Evolutionary conservation across 2,113 vertebrate genomes (phyloP).

Genomic region (Grammomys dolichurus): DNA sequence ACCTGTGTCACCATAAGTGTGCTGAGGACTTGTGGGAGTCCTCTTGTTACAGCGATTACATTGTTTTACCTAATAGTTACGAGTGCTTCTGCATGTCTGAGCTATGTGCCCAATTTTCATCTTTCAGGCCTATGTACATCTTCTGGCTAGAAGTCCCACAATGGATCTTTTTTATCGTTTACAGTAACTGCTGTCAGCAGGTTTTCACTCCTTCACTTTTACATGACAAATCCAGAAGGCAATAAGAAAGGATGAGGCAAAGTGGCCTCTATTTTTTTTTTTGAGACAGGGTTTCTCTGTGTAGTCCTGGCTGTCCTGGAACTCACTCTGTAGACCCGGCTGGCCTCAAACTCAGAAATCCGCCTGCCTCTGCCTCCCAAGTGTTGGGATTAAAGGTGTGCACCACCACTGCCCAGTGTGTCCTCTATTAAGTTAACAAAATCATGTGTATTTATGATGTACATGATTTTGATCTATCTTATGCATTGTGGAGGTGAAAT

Average conservation of each 20-base stretch:
- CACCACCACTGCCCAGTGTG: too few relatives aligned
- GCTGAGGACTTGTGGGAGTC: conserved; percentile 11
- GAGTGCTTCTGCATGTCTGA: conserved; percentile 5
- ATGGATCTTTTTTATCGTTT: background rate
- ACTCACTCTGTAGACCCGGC: too few relatives aligned
- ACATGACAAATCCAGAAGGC: conserved; percentile 22
- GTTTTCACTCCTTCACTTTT: conserved; percentile 36
- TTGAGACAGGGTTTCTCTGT: too few relatives aligned
- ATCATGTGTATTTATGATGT: background rate
- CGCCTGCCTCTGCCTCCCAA: too few relatives aligned
- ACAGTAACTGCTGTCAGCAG: conserved; percentile 18
- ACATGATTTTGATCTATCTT: background rate
- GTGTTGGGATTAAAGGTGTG: too few relatives aligned
- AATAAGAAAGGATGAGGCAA: background rate
- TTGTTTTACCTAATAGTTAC: background rate
- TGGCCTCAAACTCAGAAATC: too few relatives aligned
- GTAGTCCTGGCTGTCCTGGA: too few relatives aligned
- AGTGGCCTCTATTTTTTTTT: background rate
- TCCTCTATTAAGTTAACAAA: background rate
- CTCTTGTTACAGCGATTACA: background rate
- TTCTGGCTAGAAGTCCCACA: background rate
- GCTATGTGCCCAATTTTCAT: background rate
- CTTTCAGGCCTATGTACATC: background rate
- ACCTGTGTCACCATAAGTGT: background rate
- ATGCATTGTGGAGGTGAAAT: background rate